A percentile compares a stretch with the other conserved stretches of the same genome.
phyloP scores from a whole-genome alignment of 2,888 invertebrate species.

The Ectobius pallidus region DNA sequence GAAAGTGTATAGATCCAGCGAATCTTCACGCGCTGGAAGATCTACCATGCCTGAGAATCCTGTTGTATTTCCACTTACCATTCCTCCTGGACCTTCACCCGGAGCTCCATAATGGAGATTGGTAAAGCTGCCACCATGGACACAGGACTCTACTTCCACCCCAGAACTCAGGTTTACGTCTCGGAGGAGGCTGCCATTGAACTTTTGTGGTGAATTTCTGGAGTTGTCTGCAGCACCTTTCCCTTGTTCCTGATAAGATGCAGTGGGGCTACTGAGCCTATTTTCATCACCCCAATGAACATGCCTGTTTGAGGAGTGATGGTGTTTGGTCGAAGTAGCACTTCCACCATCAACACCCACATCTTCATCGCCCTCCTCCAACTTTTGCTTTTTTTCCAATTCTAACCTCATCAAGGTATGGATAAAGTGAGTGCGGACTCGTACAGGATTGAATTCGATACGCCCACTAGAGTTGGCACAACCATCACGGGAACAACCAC shows the following conservation, averaged over 20 bases:
- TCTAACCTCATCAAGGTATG: constrained; percentile 94
- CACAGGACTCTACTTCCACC: constrained; percentile 68
- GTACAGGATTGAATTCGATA: constrained; percentile 94
- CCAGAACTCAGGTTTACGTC: constrained; percentile 53
- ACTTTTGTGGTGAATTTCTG: constrained; percentile 23
- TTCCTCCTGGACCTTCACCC: constrained; percentile 53
- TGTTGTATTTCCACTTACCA: constrained; percentile 48
- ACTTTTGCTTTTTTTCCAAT: constrained; percentile 78
- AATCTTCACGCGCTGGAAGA: constrained; percentile 61
- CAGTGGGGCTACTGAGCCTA: not conserved
- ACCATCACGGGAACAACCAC: constrained; percentile 93
- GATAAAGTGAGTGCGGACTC: constrained; percentile 96
- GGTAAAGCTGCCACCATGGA: constrained; percentile 69
- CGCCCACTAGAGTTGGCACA: constrained; percentile 92
- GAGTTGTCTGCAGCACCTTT: constrained; percentile 1
- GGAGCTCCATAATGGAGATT: constrained; percentile 70
- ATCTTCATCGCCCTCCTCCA: constrained; percentile 38
- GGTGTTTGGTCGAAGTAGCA: not conserved
- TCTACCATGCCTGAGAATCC: constrained; percentile 49
- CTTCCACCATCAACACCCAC: not conserved
- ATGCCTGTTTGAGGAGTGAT: constrained; percentile 5
- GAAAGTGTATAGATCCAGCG: constrained; percentile 65
- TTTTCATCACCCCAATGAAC: constrained; percentile 36
- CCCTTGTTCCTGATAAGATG: constrained; percentile 18
- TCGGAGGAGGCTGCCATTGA: constrained; percentile 36